A percentile compares a stretch with the other conserved stretches of the same genome.
phyloP scores from a whole-genome alignment of 2,113 vertebrate species.

The Bostrychus sinensis region DNA sequence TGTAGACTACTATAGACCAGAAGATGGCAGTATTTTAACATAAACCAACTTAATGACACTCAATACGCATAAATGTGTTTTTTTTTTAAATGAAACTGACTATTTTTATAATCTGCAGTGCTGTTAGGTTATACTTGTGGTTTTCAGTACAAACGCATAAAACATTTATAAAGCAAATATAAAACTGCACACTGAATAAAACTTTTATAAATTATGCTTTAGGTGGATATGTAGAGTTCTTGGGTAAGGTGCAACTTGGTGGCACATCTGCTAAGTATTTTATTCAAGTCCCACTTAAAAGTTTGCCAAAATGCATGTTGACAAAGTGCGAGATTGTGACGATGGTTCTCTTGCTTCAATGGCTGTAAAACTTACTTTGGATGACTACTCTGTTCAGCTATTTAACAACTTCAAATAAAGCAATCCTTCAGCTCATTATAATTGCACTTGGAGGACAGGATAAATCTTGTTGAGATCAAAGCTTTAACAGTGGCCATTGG shows the following conservation, averaged over 20 bases:
- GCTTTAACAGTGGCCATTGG: constrained; percentile 42
- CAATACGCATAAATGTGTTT: constrained; percentile 5
- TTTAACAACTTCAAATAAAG: constrained; percentile 36
- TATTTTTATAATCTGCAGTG: too few relatives aligned
- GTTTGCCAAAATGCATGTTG: background rate
- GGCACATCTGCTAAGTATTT: background rate
- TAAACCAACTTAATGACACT: background rate
- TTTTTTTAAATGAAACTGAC: too few relatives aligned
- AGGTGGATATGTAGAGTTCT: too few relatives aligned
- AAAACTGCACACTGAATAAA: too few relatives aligned
- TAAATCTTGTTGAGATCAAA: constrained; percentile 71
- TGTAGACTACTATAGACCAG: constrained; percentile 29
- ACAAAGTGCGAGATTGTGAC: background rate
- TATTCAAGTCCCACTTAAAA: background rate
- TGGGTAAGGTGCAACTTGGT: too few relatives aligned
- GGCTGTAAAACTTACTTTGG: background rate
- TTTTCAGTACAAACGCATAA: too few relatives aligned
- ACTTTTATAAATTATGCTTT: too few relatives aligned
- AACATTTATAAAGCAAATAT: too few relatives aligned
- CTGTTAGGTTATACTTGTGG: too few relatives aligned
- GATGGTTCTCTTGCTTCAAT: constrained; percentile 11
- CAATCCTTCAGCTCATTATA: constrained; percentile 43
- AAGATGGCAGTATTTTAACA: constrained; percentile 58
- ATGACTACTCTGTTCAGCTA: constrained; percentile 26
- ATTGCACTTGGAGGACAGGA: constrained; percentile 36